These are phyloP conservation scores for Xyrauchen texanus DNA, from an alignment of 2,113 vertebrate genomes.

Conservation along the genomic window DNA sequence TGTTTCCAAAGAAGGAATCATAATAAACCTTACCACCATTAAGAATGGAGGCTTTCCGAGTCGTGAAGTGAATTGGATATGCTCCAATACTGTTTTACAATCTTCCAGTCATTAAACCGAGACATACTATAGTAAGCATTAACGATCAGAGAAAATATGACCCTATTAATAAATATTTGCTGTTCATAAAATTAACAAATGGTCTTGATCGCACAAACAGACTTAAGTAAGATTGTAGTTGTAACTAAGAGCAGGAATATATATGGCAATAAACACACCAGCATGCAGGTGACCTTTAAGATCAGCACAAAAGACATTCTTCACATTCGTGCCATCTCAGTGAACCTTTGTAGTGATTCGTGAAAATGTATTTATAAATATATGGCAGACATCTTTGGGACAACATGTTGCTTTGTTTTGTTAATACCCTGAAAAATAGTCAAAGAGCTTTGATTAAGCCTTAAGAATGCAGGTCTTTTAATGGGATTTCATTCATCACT, in stretches of 20 bases:
- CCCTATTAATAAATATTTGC: not conserved
- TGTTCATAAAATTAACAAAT: slow-evolving; percentile 4
- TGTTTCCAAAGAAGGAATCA: slow-evolving; percentile 2
- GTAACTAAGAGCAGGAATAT: slow-evolving; percentile 38
- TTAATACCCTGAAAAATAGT: too few species aligned
- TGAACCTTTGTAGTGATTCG: not conserved
- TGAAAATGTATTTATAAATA: not conserved
- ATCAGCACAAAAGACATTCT: slow-evolving; percentile 43
- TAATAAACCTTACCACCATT: not conserved
- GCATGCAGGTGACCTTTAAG: slow-evolving; percentile 24
- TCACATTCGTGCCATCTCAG: slow-evolving; percentile 33
- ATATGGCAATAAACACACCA: slow-evolving; percentile 1
- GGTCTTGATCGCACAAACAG: not conserved
- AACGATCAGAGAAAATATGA: not conserved
- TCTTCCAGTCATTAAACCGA: not conserved
- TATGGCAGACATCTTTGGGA: slow-evolving; percentile 15
- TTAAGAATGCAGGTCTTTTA: too few species aligned
- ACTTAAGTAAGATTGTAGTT: slow-evolving; percentile 8
- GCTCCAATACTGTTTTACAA: too few species aligned
- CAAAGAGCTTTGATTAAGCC: too few species aligned
- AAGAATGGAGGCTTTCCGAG: too few species aligned
- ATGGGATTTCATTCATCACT: too few species aligned
- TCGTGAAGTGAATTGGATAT: too few species aligned
- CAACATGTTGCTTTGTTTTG: not conserved
- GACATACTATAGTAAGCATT: not conserved